These are phyloP conservation scores for Cyrtodaria siliqua DNA, from an alignment of 2,888 invertebrate species.

Conservation along the genomic window DNA sequence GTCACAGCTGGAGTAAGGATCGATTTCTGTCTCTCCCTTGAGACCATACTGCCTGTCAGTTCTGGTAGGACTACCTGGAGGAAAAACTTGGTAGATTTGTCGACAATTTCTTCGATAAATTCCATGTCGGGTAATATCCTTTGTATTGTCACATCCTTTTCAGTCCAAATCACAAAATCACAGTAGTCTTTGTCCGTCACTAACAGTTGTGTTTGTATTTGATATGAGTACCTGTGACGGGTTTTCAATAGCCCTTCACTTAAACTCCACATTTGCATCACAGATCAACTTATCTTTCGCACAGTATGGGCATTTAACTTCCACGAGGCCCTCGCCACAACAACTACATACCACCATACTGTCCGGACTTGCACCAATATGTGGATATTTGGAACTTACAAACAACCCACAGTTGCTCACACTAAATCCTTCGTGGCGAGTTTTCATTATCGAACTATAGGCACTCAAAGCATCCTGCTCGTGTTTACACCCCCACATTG, in stretches of 20 bases:
- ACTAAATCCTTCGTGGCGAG: too few relatives aligned
- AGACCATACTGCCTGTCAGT: constrained; percentile 12
- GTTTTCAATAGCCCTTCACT: constrained; percentile 6
- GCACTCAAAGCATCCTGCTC: not conserved
- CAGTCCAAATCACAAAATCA: constrained; percentile 15
- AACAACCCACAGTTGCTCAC: constrained; percentile 22
- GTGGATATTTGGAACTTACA: constrained; percentile 2
- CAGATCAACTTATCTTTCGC: not conserved
- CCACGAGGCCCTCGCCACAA: constrained; percentile 17
- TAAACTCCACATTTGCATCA: constrained; percentile 1
- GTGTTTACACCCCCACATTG: not conserved
- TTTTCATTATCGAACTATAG: too few relatives aligned
- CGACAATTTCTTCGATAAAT: not conserved
- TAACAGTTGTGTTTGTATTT: constrained; percentile 16
- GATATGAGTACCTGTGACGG: constrained; percentile 2
- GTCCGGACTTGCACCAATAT: constrained; percentile 16
- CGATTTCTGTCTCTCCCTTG: constrained; percentile 2
- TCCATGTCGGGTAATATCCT: not conserved
- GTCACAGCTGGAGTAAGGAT: not conserved
- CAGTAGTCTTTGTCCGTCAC: constrained; percentile 18
- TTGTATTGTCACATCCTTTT: not conserved
- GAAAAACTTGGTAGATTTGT: constrained; percentile 7
- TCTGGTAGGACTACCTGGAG: constrained; percentile 5
- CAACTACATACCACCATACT: not conserved
- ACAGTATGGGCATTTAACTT: constrained; percentile 7